Evolutionary conservation across 2,113 vertebrate genomes (phyloP), one percentile per base, ranked within the genome.

Genomic region (Lamprotornis superbus): DNA sequence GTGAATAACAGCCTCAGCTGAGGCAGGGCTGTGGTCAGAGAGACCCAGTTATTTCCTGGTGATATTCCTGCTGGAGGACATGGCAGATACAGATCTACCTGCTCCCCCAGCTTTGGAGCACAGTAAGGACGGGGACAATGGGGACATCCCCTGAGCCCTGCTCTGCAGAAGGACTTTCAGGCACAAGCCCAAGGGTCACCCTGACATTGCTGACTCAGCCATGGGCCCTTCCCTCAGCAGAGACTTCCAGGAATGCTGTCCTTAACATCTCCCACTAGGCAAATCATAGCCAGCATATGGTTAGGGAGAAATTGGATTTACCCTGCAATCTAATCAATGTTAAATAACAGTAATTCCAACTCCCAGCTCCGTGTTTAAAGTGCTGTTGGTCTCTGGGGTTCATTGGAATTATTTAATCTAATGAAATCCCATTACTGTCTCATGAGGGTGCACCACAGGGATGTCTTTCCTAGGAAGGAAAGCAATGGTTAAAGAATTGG

Each of bases 311-410:
- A 97, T 95, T 93, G 61, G 94, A 96, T 97, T 97, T 97, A 79
- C 93, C 69, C 92, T 87, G 78, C 96, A 97, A 97, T 95, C 90
- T 96, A 96, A 97, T 97, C 95, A 96, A 83, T 94, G 93, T 93
- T 97, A 96, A 96, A 96, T 93, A 96, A 96, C 86, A 53, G 94
- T 90, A 92, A 96, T 96, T 97, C 95, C 60, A 81, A 97, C 92
- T 96, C 82, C 0, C 1, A 83, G 91, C 84, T 94, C 85, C 21
- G 11, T 87, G 88, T 82, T 92, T 94, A 82, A 97, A 95, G 91
- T 92, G 93, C 95, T 87, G 90, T 50, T 92, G 90, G 90, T 96
- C 97, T 94, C 97, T 12, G 56, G 93, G 92, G 96, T 76, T 91
- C 85, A 42, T 27, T 4, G 6, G 64, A 96, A 95, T 95, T 97